These are phyloP conservation scores for Pholis gunnellus DNA, from an alignment of 2,113 vertebrate species.

Conservation along the genomic window DNA sequence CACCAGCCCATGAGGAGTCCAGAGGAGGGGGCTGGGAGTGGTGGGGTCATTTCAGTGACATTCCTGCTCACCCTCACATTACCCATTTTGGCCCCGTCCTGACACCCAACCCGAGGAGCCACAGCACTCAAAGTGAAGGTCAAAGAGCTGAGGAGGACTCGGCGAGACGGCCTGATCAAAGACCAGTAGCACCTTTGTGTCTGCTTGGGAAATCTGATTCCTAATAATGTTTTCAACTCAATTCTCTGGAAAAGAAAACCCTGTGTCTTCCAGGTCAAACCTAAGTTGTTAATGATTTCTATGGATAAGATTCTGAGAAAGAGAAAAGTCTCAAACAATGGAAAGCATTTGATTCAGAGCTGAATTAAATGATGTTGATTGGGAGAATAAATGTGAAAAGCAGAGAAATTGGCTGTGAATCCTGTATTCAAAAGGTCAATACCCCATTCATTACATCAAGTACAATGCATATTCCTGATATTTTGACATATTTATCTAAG, in stretches of 20 bases:
- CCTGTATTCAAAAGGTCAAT: conserved; percentile 28
- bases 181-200: conserved; percentile 31
- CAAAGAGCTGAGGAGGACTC: conserved; percentile 65
- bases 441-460: conserved; percentile 12
- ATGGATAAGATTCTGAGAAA: neutral
- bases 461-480: conserved; percentile 43
- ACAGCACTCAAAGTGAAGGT: conserved; percentile 67
- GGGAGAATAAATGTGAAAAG: conserved; percentile 2
- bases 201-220: conserved; percentile 38
- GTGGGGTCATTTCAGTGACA: conserved; percentile 32
- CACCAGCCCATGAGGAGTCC: neutral
- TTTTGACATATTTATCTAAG: conserved; percentile 54
- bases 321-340: neutral
- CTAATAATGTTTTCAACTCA: conserved; percentile 1
- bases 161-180: conserved; percentile 62
- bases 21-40: neutral
- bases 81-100: conserved; percentile 11
- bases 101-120: conserved; percentile 60
- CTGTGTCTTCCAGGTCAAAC: neutral
- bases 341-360: neutral
- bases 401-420: neutral
- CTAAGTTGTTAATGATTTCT: neutral
- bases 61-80: conserved; percentile 34
- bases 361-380: conserved; percentile 3
- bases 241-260: neutral